These are phyloP conservation scores for Achatina immaculata DNA, from an alignment of 1,140 invertebrate genomes.

Conservation along the genomic window DNA sequence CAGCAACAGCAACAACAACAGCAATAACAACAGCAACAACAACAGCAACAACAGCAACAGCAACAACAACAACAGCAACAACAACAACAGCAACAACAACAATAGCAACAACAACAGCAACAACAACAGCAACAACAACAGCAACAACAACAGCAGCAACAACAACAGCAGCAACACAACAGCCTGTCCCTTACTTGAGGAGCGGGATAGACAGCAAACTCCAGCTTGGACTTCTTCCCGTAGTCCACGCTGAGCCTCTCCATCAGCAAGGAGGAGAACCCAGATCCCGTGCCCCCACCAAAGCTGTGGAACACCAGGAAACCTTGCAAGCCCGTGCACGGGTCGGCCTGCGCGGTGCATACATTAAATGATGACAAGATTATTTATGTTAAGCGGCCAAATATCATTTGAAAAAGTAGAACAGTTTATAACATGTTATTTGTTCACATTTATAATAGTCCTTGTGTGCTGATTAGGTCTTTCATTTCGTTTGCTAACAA, in stretches of 20 bases:
- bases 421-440: not conserved
- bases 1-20: too few species aligned
- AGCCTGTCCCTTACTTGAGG: conserved; percentile 39
- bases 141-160: too few species aligned
- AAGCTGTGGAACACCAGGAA: conserved; percentile 16
- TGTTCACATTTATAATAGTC: too few species aligned
- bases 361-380: not conserved
- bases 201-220: conserved; percentile 80
- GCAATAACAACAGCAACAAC: too few species aligned
- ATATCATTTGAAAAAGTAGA: not conserved
- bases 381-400: not conserved
- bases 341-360: conserved; percentile 16
- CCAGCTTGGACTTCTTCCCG: conserved; percentile 86
- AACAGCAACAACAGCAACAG: too few species aligned
- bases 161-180: not conserved
- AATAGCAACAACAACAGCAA: too few species aligned
- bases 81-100: too few species aligned
- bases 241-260: conserved; percentile 75
- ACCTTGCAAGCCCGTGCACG: not conserved
- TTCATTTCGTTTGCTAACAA: not conserved
- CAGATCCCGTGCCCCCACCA: conserved; percentile 72
- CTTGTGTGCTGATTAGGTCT: too few species aligned
- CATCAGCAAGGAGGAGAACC: conserved; percentile 73
- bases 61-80: too few species aligned
- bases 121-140: too few species aligned